phyloP scores from a whole-genome alignment of 2,113 vertebrate genomes.

The Pseudorasbora parva region DNA sequence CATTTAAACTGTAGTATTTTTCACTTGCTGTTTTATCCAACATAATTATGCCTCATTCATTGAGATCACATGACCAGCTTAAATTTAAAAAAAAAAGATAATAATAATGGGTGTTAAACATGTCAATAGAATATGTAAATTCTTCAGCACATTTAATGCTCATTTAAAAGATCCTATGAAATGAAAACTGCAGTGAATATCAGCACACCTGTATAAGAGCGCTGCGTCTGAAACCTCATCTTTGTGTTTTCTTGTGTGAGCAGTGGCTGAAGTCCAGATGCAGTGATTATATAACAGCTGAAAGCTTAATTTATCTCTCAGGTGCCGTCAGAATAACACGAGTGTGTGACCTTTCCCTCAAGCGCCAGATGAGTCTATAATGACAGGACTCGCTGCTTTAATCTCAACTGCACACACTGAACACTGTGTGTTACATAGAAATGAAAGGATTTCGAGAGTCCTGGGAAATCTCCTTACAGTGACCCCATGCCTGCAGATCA shows the following conservation, averaged over 20 bases:
- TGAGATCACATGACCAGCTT: too few relatives aligned
- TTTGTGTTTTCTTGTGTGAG: neutral
- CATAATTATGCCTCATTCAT: too few relatives aligned
- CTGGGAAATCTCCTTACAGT: neutral
- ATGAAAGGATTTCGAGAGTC: conserved; percentile 7
- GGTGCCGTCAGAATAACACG: neutral
- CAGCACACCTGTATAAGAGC: too few relatives aligned
- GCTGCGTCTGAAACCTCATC: neutral
- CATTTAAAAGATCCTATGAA: too few relatives aligned
- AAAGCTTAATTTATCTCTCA: conserved; percentile 9
- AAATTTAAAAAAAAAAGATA: too few relatives aligned
- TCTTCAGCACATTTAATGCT: too few relatives aligned
- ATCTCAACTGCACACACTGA: neutral
- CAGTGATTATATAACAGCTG: neutral
- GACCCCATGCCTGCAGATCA: neutral
- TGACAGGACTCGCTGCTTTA: neutral
- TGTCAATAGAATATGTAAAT: too few relatives aligned
- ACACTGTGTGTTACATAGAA: neutral
- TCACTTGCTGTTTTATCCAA: too few relatives aligned
- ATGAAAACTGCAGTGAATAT: too few relatives aligned
- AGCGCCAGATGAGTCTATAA: neutral
- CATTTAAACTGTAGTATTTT: too few relatives aligned
- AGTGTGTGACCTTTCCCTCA: neutral
- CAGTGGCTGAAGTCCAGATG: conserved; percentile 3
- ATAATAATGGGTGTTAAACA: too few relatives aligned